phyloP scores from a whole-genome alignment of 2,888 invertebrate genomes.

The Therioaphis trifolii region DNA sequence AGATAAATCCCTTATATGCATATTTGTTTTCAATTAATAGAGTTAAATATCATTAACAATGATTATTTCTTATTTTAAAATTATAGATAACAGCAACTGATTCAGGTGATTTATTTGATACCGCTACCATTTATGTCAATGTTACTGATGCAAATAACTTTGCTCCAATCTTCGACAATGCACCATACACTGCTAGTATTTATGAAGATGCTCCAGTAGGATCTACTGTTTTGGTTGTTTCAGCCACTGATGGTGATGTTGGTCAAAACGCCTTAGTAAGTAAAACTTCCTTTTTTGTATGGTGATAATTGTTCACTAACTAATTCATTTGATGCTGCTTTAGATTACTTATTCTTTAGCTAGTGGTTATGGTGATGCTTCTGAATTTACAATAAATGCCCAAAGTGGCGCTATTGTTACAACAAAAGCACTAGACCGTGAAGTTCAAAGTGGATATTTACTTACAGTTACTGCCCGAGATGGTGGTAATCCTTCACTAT shows the following conservation, averaged over 20 bases:
- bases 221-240: conserved; percentile 90
- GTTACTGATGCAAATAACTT: conserved; percentile 95
- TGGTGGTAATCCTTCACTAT: conserved; percentile 88
- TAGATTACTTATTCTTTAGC: conserved; percentile 82
- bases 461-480: conserved; percentile 93
- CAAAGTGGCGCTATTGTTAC: conserved; percentile 94
- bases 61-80: conserved; percentile 65
- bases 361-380: conserved; percentile 75
- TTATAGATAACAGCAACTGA: conserved; percentile 81
- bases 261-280: conserved; percentile 83
- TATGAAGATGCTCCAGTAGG: conserved; percentile 94
- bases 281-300: background rate
- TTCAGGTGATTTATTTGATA: conserved; percentile 87
- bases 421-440: conserved; percentile 85
- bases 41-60: conserved; percentile 15
- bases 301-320: background rate
- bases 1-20: too few relatives aligned
- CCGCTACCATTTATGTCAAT: conserved; percentile 90
- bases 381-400: conserved; percentile 86
- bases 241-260: conserved; percentile 93
- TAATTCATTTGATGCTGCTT: conserved; percentile 8
- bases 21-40: too few relatives aligned
- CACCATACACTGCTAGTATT: conserved; percentile 84
- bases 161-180: conserved; percentile 91
- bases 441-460: conserved; percentile 81